Evolutionary conservation across 1,140 invertebrate species (phyloP).

Genomic region (Drosophila busckii): DNA sequence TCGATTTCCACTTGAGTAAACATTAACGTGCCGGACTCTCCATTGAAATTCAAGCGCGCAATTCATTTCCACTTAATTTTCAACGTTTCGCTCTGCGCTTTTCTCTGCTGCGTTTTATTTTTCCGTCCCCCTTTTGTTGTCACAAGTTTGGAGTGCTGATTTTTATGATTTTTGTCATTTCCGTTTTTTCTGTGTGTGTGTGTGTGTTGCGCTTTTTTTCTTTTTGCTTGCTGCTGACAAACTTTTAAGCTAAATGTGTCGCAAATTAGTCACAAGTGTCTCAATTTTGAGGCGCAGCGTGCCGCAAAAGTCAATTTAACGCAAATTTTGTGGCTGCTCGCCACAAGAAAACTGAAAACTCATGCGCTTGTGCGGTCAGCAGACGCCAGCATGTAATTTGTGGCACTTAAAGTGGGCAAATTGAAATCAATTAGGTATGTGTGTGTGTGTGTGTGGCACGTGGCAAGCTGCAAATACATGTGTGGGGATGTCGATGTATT

Average conservation of each 20-base stretch:
- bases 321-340: too few species aligned
- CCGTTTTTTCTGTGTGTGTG: constrained; percentile 19
- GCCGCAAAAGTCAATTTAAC: constrained; percentile 35
- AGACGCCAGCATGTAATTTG: constrained; percentile 68
- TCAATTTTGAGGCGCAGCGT: constrained; percentile 33
- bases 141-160: constrained; percentile 25
- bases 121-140: not conserved
- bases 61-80: constrained; percentile 78
- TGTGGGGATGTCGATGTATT: constrained; percentile 16
- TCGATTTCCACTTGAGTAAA: constrained; percentile 76
- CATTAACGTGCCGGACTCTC: constrained; percentile 72
- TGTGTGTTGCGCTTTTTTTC: constrained; percentile 2
- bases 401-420: constrained; percentile 58
- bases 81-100: constrained; percentile 47
- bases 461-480: constrained; percentile 27
- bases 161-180: constrained; percentile 36
- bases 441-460: too few species aligned
- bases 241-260: constrained; percentile 58
- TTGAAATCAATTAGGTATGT: constrained; percentile 74
- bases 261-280: constrained; percentile 70
- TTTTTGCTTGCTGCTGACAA: constrained; percentile 24
- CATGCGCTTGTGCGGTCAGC: too few species aligned
- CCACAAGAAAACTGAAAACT: not conserved
- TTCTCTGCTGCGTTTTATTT: constrained; percentile 5
- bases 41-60: constrained; percentile 76